phyloP scores from a whole-genome alignment of 2,113 vertebrate genomes.

The Salminus brasiliensis region DNA sequence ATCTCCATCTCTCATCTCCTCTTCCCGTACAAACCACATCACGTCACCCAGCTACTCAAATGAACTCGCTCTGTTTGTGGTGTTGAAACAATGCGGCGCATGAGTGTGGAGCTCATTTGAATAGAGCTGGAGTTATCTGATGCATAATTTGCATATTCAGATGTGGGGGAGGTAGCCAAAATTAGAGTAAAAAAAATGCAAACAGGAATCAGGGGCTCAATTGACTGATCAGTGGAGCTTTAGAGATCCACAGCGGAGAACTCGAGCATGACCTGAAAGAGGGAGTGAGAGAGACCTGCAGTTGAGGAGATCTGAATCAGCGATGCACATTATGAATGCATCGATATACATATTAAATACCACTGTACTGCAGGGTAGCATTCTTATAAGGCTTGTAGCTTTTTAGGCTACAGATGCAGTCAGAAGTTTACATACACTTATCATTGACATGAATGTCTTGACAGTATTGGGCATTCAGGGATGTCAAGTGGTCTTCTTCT shows the following conservation, averaged over 20 bases:
- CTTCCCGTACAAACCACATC: not conserved
- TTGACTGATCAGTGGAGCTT: not conserved
- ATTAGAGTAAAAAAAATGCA: slow-evolving; percentile 29
- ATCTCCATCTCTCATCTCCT: not conserved
- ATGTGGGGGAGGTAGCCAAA: slow-evolving; percentile 44
- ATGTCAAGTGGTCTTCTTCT: too few species aligned
- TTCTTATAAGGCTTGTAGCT: too few species aligned
- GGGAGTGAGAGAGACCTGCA: not conserved
- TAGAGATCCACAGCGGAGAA: too few species aligned
- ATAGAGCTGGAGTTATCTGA: slow-evolving; percentile 43
- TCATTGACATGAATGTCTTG: too few species aligned
- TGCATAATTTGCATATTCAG: slow-evolving; percentile 49
- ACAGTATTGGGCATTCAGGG: too few species aligned
- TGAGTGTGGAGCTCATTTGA: slow-evolving; percentile 44
- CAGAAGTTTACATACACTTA: too few species aligned
- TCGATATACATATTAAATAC: too few species aligned
- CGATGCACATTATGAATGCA: not conserved
- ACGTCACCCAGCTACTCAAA: slow-evolving; percentile 7
- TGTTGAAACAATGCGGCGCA: slow-evolving; percentile 34
- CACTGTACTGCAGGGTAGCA: too few species aligned
- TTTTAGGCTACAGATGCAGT: too few species aligned
- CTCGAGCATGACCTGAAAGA: not conserved
- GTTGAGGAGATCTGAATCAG: not conserved
- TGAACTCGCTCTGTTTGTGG: slow-evolving; percentile 6
- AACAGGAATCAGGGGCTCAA: not conserved